Evolutionary conservation across 2,888 invertebrate species (phyloP), one percentile per base, ranked within the genome.

Genomic region (Leucoptera coffeella): DNA sequence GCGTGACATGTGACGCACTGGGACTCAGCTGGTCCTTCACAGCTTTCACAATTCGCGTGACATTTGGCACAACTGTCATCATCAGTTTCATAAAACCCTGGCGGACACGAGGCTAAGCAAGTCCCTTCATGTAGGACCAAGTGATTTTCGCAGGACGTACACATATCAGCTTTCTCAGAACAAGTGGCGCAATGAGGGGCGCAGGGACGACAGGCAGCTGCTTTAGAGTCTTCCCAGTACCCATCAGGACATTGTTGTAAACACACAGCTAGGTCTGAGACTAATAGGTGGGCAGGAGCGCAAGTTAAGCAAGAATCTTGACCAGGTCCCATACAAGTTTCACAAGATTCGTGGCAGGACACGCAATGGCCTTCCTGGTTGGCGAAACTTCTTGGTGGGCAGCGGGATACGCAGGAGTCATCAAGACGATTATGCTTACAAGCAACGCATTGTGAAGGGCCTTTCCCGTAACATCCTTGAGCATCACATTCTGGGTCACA

Each of bases 301-400:
- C 91, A 91, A 2, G 85, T 82, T 23, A 89, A 62, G 45, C 91
- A 91, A 28, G 87, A 87, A 47, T 88, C 87, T 47, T 86, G 87
- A 8, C 88, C 87, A 3, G 89, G 81, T 5, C 91, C 92, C 13
- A 85, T 86, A 43, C 92, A 93, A 10, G 86, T 89, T 48, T 86
- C 84, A 45, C 92, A 93, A 9, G 88, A 87, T 45, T 89, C 87
- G 46, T 91, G 89, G 42, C 92, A 93, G 1, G 85, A 84, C 77
- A 84, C 84, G 43, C 91, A 92, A 12, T 82, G 78, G 22, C 81
- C 85, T 22, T 82, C 83, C 40, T 83, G 80, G 46, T 87, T 86
- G 0, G 84, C 81, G 42, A 82, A 91, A 43, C 87, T 89, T 39
- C 88, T 75, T 9, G 86, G 86, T 5, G 90, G 90, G 47, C 91